Evolutionary conservation across 92 coral and sea anemone genomes (phyloP).

Genomic region (Micromussa lordhowensis): DNA sequence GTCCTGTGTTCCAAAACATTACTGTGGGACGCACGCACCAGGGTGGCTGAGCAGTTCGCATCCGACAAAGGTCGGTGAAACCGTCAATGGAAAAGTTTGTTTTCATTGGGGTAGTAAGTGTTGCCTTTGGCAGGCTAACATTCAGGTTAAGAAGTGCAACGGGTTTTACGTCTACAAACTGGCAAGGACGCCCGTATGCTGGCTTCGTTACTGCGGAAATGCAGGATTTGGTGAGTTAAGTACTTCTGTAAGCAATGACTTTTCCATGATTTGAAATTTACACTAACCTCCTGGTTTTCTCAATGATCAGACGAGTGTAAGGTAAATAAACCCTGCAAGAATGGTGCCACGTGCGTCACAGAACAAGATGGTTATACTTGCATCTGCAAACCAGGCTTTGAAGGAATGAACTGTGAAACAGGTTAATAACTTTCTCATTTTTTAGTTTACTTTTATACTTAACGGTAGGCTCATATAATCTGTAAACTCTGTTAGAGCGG

Average conservation of each 20-base stretch:
- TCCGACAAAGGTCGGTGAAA: conserved; percentile 49
- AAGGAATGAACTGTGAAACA: conserved; percentile 50
- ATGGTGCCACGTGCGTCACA: conserved; percentile 28
- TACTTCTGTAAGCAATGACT: neutral
- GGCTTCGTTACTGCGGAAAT: conserved; percentile 35
- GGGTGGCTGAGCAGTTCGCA: conserved; percentile 68
- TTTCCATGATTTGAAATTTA: neutral
- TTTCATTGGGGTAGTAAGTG: conserved; percentile 53
- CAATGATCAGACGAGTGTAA: conserved; percentile 13
- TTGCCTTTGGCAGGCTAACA: conserved; percentile 52
- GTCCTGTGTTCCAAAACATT: conserved; percentile 44
- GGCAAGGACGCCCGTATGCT: conserved; percentile 26
- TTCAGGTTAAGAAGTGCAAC: conserved; percentile 59
- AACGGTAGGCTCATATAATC: neutral
- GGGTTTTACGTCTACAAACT: conserved; percentile 66
- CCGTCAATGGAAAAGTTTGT: conserved; percentile 60
- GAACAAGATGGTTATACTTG: conserved; percentile 48
- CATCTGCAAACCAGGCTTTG: conserved; percentile 40
- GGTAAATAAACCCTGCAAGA: conserved; percentile 33
- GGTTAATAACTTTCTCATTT: neutral
- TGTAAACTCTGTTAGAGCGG: too few species aligned
- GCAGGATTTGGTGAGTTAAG: neutral
- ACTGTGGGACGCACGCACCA: conserved; percentile 74
- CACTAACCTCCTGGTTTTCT: neutral
- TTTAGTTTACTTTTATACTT: neutral